Base-by-base conservation (phyloP, 2,113 vertebrate species). In the Protobothrops mucrosquamatus region DNA sequence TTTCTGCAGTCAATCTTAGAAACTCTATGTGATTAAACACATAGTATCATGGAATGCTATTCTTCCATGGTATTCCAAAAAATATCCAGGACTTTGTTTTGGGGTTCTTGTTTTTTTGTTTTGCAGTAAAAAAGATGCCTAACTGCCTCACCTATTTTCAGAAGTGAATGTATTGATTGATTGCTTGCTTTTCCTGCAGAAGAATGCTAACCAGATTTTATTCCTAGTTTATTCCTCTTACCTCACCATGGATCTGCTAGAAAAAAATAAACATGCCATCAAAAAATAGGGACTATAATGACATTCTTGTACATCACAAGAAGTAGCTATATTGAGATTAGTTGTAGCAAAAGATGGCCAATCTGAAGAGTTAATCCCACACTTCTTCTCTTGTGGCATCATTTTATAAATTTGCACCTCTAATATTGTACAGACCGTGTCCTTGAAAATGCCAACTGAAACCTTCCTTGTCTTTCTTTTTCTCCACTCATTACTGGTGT, bases 371-470 rank as follows among this genome's bases (percentile, higher is more conserved):
- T 57, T 74, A 81, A 23, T 91, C 18, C n/a, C 51, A 26, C 10
- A 34, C n/a, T 81, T 39, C 64, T 24, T 91, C 11, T 85, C 46
- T 55, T 39, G 52, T 26, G 22, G 20, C 12, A 85, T 29, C 12
- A 46, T 56, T 91, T 85, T 56, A 56, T 85, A 29, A 85, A 85
- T n/a, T 85, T 29, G 54, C 34, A 54, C 26, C 6, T 14, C 15
- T 48, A 64, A 69, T 74, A 90, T 81, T 52, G n/a, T 51, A 74
- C 26, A n/a, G 43, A 51, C 59, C 92, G 90, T 85, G 91, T 95
- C 52, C 94, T 95, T 92, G 92, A 81, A 97, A 96, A 92, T 95
- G 95, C 92, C 96, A 96, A 91, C 48, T 89, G 4, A 0, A 94
- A 81, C 69, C 34, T 95, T 95, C 94, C 34, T 93, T 96, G 89